Evolutionary conservation across 1,140 invertebrate species (phyloP), one percentile per base, ranked within the genome.

Genomic region (Bombus turneri): DNA sequence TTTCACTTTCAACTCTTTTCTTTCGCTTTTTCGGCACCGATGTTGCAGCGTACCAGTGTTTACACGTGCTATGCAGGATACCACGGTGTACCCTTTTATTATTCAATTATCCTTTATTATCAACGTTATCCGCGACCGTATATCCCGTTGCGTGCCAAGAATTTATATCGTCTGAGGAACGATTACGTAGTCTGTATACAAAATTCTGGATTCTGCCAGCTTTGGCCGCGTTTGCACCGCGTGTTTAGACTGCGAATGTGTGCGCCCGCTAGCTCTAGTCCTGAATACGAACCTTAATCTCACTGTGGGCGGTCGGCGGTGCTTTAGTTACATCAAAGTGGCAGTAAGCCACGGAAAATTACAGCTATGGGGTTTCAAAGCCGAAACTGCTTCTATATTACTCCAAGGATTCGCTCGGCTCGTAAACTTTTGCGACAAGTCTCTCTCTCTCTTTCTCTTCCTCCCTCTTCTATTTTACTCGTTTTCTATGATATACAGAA

Each of bases 321-420:
- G 77, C 66, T 90, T 88, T 88, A 86, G 81, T 88, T 81, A 87
- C 87, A 80, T 90, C 85, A 81, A 90, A 91, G 85, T 88, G 71
- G 72, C 71, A 86, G 81, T 86, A 85, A 87, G 83, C 85, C 81
- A 86, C 84, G 81, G 85, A 90, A 91, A 91, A 88, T 91, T 87
- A 91, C 84, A 87, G 79, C 79, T 66, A 90, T 85, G 88, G 64
- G 79, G 66, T 86, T 91, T 90, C 74, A 82, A 86, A 90, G 87
- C 80, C 76, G 77, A 88, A 84, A 85, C 47, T 47, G 80, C 84
- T 86, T 81, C 83, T 66, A 81, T 85, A 86, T 88, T 88, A 86
- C 79, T 80, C 68, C 71, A 81, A 84, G 74, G 68, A 88, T 86
- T 91, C 83, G 83, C 81, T 75, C 66, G 79, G 80, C 62, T 83